A percentile compares a stretch with the other conserved stretches of the same genome.
These are phyloP conservation scores for Tympanuchus pallidicinctus DNA, from an alignment of 2,113 vertebrate species.

Conservation along the genomic window DNA sequence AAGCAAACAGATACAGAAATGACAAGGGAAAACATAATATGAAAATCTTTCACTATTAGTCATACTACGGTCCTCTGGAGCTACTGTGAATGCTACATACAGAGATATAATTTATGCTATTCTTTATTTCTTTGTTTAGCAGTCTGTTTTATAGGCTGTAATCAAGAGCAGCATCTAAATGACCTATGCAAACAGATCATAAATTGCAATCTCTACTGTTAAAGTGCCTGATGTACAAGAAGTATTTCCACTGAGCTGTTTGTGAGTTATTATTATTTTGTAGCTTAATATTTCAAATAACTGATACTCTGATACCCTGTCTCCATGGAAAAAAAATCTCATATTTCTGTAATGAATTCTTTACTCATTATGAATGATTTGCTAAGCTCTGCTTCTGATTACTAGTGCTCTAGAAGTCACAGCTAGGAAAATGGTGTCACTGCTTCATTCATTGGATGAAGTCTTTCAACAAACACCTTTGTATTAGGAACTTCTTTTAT, in stretches of 20 bases:
- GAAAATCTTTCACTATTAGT: neutral
- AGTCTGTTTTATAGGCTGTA: neutral
- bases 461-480: neutral
- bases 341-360: neutral
- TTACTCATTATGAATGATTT: neutral
- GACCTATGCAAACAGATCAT: neutral
- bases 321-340: neutral
- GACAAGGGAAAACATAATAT: rapidly evolving
- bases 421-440: neutral
- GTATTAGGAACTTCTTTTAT: neutral
- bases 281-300: neutral
- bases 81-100: neutral
- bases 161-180: neutral
- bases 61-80: neutral
- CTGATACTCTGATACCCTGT: neutral
- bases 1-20: neutral
- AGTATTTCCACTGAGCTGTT: neutral
- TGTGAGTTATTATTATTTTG: neutral
- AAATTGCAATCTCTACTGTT: neutral
- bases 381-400: neutral
- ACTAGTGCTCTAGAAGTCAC: neutral
- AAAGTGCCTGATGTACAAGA: neutral
- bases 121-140: neutral
- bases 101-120: neutral
- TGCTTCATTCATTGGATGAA: slow-evolving; percentile 4